Evolutionary conservation across 2,797 vertebrate species (phyloP).

Genomic region (Myoxocephalus aenaeus): DNA sequence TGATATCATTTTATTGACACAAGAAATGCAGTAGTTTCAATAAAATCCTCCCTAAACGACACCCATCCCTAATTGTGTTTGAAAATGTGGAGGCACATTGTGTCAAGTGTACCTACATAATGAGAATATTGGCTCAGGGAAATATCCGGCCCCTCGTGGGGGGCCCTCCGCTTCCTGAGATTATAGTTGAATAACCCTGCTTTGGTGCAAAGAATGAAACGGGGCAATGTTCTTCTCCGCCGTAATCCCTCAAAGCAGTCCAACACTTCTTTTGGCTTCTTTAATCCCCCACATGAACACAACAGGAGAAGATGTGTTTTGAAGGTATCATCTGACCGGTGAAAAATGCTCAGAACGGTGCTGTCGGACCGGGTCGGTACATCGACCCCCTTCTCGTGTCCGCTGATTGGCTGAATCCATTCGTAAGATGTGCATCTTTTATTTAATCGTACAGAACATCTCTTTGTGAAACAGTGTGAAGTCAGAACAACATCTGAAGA

Average conservation of each 20-base stretch:
- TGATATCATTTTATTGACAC: no score
- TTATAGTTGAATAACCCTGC: background rate
- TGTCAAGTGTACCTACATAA: no score
- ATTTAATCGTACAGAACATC: background rate
- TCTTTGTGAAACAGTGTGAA: background rate
- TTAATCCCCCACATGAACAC: background rate
- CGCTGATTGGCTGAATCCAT: background rate
- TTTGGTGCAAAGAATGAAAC: background rate
- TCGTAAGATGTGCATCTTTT: background rate
- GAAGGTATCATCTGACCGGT: background rate
- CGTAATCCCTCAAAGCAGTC: background rate
- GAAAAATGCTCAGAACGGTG: background rate
- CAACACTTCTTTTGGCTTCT: background rate
- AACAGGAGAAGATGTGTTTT: background rate
- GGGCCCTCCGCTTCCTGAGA: background rate
- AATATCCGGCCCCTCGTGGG: background rate
- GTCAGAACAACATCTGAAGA: background rate
- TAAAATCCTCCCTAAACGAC: no score
- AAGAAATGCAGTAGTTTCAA: no score
- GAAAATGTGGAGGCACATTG: no score
- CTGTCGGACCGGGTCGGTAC: no score
- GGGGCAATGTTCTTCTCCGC: background rate
- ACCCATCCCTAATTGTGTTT: no score
- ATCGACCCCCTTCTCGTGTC: background rate
- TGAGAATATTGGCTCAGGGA: background rate